Conservation (phyloP, 1,140 invertebrate genomes). For the Hermatobates lingyangjiaoensis region DNA sequence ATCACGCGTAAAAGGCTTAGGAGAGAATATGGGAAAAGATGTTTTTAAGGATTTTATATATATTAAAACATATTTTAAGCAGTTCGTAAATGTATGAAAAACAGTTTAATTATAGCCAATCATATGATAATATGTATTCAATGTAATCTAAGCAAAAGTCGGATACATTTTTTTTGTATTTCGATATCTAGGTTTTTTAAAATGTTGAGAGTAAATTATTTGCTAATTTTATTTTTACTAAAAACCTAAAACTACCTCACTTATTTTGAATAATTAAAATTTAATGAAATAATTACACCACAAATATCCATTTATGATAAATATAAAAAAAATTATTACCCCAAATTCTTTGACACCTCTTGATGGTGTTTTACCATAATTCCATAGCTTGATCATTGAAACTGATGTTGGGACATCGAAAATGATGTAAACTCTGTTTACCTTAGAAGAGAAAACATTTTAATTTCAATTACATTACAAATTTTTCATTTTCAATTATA, state of each 20-base stretch:
- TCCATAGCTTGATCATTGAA: conserved; percentile 62
- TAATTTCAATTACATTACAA: not conserved
- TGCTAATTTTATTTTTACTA: not conserved
- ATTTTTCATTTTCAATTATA: not conserved
- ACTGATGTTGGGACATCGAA: conserved; percentile 54
- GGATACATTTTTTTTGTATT: not conserved
- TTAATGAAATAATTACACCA: not conserved
- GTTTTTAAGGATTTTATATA: too few species aligned
- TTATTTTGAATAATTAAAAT: not conserved
- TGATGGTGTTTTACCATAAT: conserved; percentile 57
- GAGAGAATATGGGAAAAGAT: too few species aligned
- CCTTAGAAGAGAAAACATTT: conserved; percentile 22
- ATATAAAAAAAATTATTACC: conserved; percentile 26
- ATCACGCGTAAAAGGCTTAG: too few species aligned
- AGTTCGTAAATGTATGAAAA: too few species aligned
- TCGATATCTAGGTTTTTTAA: not conserved
- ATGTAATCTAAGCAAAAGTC: not conserved
- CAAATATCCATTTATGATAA: not conserved
- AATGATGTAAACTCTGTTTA: conserved; percentile 53
- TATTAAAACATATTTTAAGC: too few species aligned
- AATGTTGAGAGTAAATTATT: not conserved
- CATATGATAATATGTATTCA: too few species aligned
- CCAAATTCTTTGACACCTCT: conserved; percentile 66
- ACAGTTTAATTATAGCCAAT: too few species aligned
- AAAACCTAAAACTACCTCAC: not conserved